A percentile compares a stretch with the other conserved stretches of the same genome.
phyloP scores from a whole-genome alignment of 2,888 invertebrate species.

The Cyclophora punctaria region DNA sequence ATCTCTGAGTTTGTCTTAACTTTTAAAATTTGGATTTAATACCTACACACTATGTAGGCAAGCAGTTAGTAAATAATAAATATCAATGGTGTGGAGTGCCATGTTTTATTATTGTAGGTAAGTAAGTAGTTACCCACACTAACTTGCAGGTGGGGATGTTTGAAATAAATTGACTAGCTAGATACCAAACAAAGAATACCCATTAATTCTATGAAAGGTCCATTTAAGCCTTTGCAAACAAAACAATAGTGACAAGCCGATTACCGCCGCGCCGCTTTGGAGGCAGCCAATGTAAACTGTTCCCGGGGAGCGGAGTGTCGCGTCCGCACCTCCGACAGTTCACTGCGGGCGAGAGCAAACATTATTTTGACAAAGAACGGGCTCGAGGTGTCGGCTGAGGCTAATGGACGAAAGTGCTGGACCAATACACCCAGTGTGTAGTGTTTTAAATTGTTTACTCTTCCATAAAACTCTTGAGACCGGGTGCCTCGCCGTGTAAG shows the following conservation, averaged over 20 bases:
- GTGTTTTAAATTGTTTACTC: constrained; percentile 75
- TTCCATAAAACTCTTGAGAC: constrained; percentile 70
- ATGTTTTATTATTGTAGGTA: no score
- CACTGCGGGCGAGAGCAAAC: constrained; percentile 43
- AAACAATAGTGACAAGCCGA: constrained; percentile 40
- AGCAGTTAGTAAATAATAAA: no score
- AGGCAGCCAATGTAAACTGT: constrained; percentile 51
- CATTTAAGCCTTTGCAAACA: constrained; percentile 22
- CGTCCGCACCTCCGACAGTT: constrained; percentile 47
- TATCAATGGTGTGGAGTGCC: no score
- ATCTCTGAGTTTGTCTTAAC: no score
- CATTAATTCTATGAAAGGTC: no score
- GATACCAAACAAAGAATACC: background rate
- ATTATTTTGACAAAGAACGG: constrained; percentile 64
- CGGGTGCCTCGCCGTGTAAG: constrained; percentile 34
- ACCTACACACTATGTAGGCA: no score
- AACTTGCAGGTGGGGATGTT: background rate
- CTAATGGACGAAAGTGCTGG: constrained; percentile 73
- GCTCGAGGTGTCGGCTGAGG: constrained; percentile 59
- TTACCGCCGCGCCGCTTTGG: constrained; percentile 28
- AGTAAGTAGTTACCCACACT: no score
- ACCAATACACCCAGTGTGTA: constrained; percentile 64
- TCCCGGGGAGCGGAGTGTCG: constrained; percentile 52
- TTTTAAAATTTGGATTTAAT: no score
- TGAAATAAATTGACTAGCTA: constrained; percentile 1